Evolutionary conservation across 2,888 invertebrate species (phyloP).

Genomic region (Stenodema calcarata): DNA sequence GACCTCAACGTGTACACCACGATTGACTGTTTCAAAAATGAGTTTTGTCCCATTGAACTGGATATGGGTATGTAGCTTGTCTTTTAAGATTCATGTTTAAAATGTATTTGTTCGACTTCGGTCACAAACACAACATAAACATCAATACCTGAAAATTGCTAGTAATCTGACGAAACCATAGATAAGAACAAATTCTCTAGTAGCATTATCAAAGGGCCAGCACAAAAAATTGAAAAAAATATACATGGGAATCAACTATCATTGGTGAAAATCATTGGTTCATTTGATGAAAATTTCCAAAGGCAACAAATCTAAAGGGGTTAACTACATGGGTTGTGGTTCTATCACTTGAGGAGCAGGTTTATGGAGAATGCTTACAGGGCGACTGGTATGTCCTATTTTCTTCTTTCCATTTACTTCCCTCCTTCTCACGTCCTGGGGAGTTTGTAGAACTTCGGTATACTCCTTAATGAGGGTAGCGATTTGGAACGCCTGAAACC

Average conservation of each 20-base stretch:
- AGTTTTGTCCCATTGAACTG: no score
- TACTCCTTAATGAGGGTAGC: conserved; percentile 91
- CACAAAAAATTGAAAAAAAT: background rate
- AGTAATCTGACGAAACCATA: no score
- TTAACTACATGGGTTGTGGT: conserved; percentile 59
- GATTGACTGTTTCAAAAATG: no score
- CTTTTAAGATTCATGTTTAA: no score
- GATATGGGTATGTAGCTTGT: no score
- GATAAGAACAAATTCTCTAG: no score
- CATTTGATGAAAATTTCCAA: background rate
- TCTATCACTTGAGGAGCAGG: conserved; percentile 67
- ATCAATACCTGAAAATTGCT: no score
- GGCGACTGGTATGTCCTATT: conserved; percentile 61
- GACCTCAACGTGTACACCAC: no score
- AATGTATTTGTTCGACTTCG: no score
- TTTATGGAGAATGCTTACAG: conserved; percentile 65
- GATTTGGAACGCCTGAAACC: conserved; percentile 86
- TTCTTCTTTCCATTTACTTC: conserved; percentile 58
- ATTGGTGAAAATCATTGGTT: background rate
- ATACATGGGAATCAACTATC: background rate
- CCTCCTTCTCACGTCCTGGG: conserved; percentile 59
- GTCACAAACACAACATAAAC: no score
- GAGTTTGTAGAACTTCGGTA: conserved; percentile 70
- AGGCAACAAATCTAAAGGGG: background rate
- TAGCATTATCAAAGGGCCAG: no score